Percentiles rank a stretch among this genome's conserved stretches.
phyloP scores from a whole-genome alignment of 1,140 invertebrate genomes.

The Ostrea edulis region DNA sequence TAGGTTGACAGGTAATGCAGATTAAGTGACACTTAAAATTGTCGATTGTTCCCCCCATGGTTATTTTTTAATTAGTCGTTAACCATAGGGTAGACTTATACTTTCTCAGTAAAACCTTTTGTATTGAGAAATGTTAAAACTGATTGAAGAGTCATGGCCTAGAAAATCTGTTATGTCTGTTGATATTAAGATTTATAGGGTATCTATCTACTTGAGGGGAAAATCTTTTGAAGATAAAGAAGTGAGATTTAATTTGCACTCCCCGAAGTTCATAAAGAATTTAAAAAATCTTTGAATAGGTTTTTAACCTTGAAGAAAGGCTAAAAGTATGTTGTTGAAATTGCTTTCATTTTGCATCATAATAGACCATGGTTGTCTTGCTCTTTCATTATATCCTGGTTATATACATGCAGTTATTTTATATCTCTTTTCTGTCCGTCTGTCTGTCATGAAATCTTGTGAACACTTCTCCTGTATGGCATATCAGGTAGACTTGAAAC shows the following conservation, averaged over 20 bases:
- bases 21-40: conserved; percentile 23
- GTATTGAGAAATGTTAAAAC: background rate
- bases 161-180: background rate
- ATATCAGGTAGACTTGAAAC: too few species aligned
- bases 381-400: too few species aligned
- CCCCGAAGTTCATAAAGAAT: background rate
- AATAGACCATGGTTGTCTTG: too few species aligned
- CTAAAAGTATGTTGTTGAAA: too few species aligned
- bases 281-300: background rate
- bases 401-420: too few species aligned
- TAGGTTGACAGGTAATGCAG: background rate
- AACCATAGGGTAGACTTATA: background rate
- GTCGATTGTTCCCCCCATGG: background rate
- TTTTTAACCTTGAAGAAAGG: background rate
- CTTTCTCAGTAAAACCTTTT: background rate
- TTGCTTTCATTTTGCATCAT: too few species aligned
- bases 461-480: too few species aligned
- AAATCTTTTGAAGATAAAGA: background rate
- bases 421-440: too few species aligned
- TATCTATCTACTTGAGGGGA: background rate
- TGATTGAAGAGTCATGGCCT: background rate
- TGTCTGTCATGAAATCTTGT: too few species aligned
- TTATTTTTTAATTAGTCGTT: background rate
- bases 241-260: background rate
- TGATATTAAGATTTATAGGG: background rate